A percentile compares a stretch with the other conserved stretches of the same genome.
Conservation (phyloP, 2,888 invertebrate genomes). For the Lordiphosa fenestrarum region DNA sequence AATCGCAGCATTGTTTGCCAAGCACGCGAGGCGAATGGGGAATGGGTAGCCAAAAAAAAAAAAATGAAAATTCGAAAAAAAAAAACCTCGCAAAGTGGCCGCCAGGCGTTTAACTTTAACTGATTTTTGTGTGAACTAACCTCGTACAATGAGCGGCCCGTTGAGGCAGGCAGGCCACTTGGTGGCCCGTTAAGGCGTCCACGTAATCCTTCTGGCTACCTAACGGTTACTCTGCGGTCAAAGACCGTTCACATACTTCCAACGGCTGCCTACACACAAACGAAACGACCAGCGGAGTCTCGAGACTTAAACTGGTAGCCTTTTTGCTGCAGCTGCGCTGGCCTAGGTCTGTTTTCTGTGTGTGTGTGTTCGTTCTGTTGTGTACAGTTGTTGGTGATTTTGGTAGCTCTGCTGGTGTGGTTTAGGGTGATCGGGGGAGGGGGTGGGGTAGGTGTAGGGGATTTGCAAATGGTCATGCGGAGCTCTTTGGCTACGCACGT, state of each 20-base stretch:
- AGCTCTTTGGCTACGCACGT: conserved; percentile 31
- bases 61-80: conserved; percentile 1
- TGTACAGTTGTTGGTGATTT: conserved; percentile 13
- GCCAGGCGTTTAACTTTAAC: conserved; percentile 57
- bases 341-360: conserved; percentile 5
- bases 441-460: neutral
- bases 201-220: conserved; percentile 36
- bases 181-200: conserved; percentile 19
- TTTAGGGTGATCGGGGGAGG: too few relatives aligned
- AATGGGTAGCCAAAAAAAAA: conserved; percentile 36
- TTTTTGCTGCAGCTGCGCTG: conserved; percentile 19
- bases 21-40: conserved; percentile 55
- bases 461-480: conserved; percentile 23
- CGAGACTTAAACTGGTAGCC: conserved; percentile 13
- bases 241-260: conserved; percentile 50
- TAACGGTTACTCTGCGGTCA: conserved; percentile 55
- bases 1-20: conserved; percentile 15
- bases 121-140: conserved; percentile 54
- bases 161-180: conserved; percentile 25
- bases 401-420: conserved; percentile 3
- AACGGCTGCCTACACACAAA: conserved; percentile 12
- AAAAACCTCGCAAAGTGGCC: conserved; percentile 42
- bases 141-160: conserved; percentile 50
- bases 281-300: conserved; percentile 1
- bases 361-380: neutral